These are phyloP conservation scores for Anagyrus pseudococci DNA, from an alignment of 2,888 invertebrate genomes.

Conservation along the genomic window DNA sequence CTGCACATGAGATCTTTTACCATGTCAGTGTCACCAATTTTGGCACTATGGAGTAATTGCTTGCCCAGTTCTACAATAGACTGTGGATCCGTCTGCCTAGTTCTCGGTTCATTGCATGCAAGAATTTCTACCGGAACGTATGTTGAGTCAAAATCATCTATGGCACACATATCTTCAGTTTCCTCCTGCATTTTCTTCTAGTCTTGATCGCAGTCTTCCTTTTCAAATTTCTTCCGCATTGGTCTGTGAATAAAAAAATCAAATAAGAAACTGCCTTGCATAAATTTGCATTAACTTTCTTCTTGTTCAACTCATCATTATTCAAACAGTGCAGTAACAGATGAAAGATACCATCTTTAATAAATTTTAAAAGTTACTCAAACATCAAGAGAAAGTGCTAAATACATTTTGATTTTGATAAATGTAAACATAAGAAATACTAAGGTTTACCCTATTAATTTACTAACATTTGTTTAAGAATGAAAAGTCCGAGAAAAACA, in stretches of 20 bases:
- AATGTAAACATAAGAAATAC: no score
- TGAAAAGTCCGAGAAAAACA: no score
- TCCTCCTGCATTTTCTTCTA: slow-evolving; percentile 57
- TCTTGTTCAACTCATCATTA: no score
- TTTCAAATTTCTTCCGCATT: slow-evolving; percentile 17
- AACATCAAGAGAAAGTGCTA: no score
- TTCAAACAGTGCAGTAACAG: no score
- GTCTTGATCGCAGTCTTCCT: slow-evolving; percentile 8
- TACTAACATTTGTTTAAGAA: no score
- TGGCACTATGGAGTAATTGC: slow-evolving; percentile 78
- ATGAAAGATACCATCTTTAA: no score
- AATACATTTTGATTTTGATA: no score
- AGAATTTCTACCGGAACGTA: slow-evolving; percentile 61
- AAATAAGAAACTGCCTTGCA: no score
- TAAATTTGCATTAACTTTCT: no score
- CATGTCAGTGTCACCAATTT: slow-evolving; percentile 77
- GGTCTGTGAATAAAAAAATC: slow-evolving; percentile 20
- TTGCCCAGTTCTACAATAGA: slow-evolving; percentile 83
- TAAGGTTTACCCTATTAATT: no score
- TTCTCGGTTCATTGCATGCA: slow-evolving; percentile 23
- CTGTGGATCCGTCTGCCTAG: slow-evolving; percentile 49
- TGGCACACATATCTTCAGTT: slow-evolving; percentile 57
- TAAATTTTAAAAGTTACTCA: no score
- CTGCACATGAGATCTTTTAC: slow-evolving; percentile 81
- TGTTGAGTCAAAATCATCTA: slow-evolving; percentile 57